Base-by-base conservation (phyloP, 1,140 invertebrate genomes). In the Cyclina sinensis region DNA sequence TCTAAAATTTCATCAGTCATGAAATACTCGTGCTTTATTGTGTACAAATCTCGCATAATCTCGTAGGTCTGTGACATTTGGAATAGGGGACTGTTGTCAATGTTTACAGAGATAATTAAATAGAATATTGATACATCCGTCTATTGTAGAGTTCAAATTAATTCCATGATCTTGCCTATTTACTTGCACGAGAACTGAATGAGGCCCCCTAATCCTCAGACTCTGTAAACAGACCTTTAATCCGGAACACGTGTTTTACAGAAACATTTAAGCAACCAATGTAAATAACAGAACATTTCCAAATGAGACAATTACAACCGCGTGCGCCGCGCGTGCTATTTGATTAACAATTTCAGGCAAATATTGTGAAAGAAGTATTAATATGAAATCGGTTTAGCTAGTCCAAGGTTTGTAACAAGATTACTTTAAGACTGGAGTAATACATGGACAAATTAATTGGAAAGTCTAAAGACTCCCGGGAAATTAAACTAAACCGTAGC, bases 21-120 rank as follows among this genome's bases (percentile, higher is more conserved):
- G 43, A 57, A 57, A 57, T 57, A 18, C 54, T 70, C 37, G 32
- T 39, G 32, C 18, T 27, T 70, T 70, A 70, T 70, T 70, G 65
- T 70, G 7, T 27, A 24, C 24, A 57, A 18, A 57, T 57, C 24
- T 18, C 54, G 54, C 18, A 18, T 18, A 24, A n/a, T 57, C 24
- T 57, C 54, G 16, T 27, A n/a, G 54, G 16, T n/a, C 54, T 27
- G 35, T 27, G 32, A 39, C 32, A 30, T 27, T 70, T 32, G 4
- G 65, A 27, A 39, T 70, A 39, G 21, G 65, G 27, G 27, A 32
- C 74, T 51, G 74, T 78, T 46, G 43, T 21, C 48, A 51, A 57
- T 86, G 37, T 86, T 86, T 86, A 86, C 70, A 46, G 54, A 76
- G 84, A 86, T 86, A 86, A 86, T 86, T 86, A 86, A 86, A 86